phyloP scores from a whole-genome alignment of 2,888 invertebrate species.

The Cloeon dipterum region DNA sequence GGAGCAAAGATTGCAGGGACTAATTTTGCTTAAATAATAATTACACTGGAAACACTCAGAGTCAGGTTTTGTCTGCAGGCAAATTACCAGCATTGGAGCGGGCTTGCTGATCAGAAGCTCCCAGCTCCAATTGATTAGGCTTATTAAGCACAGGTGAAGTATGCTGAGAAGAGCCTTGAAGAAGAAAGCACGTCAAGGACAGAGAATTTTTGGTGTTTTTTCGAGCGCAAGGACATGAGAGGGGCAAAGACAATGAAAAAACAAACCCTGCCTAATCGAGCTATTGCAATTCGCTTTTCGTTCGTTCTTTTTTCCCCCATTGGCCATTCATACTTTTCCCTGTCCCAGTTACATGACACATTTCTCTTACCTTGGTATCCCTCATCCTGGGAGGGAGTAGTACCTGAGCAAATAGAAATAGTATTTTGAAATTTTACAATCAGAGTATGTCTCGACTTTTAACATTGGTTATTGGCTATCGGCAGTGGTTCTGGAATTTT shows the following conservation, averaged over 20 bases:
- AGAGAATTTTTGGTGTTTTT: not conserved
- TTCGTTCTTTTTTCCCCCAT: not conserved
- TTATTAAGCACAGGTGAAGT: slow-evolving; percentile 44
- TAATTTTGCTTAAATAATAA: too few species aligned
- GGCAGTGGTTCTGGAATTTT: too few species aligned
- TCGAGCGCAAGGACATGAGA: not conserved
- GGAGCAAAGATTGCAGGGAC: too few species aligned
- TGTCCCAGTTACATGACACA: not conserved
- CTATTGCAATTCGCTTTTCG: not conserved
- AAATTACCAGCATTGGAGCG: slow-evolving; percentile 64
- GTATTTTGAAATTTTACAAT: too few species aligned
- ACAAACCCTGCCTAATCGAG: not conserved
- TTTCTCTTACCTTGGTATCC: slow-evolving; percentile 1
- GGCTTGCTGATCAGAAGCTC: slow-evolving; percentile 31
- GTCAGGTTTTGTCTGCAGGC: slow-evolving; percentile 9
- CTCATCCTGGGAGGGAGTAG: slow-evolving; percentile 1
- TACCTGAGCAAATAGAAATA: too few species aligned
- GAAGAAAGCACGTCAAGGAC: not conserved
- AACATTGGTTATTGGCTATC: too few species aligned
- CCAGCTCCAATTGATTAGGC: slow-evolving; percentile 46
- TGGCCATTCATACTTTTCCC: not conserved
- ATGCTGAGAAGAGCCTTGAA: slow-evolving; percentile 20
- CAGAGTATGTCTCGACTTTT: too few species aligned
- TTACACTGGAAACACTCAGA: too few species aligned
- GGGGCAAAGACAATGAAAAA: not conserved